Conservation (phyloP, 2,113 vertebrate species). For the Amblyornis subalaris region DNA sequence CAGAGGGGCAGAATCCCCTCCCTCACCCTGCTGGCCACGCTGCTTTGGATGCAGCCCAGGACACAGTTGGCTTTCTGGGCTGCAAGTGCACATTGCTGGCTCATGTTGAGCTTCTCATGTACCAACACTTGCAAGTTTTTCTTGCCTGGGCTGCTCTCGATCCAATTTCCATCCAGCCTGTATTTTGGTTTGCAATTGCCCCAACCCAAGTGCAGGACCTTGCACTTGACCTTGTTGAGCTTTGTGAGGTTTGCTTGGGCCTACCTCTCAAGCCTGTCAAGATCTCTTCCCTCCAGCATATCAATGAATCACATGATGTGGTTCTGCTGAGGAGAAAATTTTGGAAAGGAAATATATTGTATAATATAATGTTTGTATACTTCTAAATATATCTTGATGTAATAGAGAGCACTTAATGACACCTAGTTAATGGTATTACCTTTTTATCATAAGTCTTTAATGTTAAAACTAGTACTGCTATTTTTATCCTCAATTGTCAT, state of each 20-base stretch:
- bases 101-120: no score
- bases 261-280: not conserved
- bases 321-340: not conserved
- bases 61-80: accelerated
- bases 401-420: not conserved
- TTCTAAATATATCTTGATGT: not conserved
- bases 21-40: not conserved
- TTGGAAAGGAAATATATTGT: not conserved
- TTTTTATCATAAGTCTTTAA: not conserved
- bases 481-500: not conserved
- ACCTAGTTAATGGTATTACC: not conserved
- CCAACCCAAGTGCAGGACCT: no score
- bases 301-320: not conserved
- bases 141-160: accelerated
- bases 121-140: not conserved
- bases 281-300: not conserved
- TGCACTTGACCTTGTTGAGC: not conserved
- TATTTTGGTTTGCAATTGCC: not conserved
- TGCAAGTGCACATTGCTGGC: no score
- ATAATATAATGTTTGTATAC: not conserved
- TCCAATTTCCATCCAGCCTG: not conserved
- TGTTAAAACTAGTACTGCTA: not conserved
- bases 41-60: not conserved
- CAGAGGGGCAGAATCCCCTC: not conserved
- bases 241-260: not conserved